Percentiles rank a stretch among this genome's conserved stretches.
Evolutionary conservation across 2,888 invertebrate genomes (phyloP).

Genomic region (Monoplex corrugatus): DNA sequence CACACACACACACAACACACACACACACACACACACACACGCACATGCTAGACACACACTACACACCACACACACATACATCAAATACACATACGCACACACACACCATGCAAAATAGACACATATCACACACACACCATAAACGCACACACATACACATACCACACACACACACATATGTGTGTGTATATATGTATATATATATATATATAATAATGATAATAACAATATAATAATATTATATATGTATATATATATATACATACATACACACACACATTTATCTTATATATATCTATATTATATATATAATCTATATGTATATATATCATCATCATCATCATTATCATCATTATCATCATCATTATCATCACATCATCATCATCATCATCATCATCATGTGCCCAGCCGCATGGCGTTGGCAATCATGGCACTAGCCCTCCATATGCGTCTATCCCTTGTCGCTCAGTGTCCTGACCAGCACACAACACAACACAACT

Average conservation of each 20-base stretch:
- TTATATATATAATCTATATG: background rate
- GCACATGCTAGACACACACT: background rate
- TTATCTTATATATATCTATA: background rate
- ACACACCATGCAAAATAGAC: too few species aligned
- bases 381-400: too few species aligned
- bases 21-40: background rate
- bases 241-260: background rate
- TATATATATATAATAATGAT: background rate
- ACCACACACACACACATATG: background rate
- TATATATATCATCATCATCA: background rate
- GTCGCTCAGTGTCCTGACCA: too few species aligned
- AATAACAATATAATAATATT: background rate
- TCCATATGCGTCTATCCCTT: too few species aligned
- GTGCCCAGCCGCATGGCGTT: too few species aligned
- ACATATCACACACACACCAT: background rate
- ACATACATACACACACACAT: background rate
- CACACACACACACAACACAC: slow-evolving; percentile 12
- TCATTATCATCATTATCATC: too few species aligned
- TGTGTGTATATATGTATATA: background rate
- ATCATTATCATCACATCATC: too few species aligned
- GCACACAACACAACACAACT: too few species aligned
- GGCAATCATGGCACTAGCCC: too few species aligned
- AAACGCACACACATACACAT: background rate
- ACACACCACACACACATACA: background rate
- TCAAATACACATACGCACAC: background rate